These are phyloP conservation scores for Coronaproctus castanopsis DNA, from an alignment of 2,888 invertebrate species.

Conservation along the genomic window DNA sequence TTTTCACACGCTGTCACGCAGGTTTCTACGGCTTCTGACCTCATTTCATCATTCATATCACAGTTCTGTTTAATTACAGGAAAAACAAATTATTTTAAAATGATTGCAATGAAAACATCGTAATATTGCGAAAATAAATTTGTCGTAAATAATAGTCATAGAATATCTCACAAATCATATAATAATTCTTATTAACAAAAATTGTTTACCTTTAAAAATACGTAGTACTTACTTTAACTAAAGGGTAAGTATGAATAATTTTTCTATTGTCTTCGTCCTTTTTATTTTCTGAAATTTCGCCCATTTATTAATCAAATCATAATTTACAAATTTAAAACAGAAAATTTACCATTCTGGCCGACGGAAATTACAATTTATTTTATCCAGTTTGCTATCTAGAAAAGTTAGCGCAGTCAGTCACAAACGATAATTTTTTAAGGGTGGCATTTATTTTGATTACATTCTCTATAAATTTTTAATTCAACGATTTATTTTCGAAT, in stretches of 20 bases:
- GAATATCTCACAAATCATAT: too few species aligned
- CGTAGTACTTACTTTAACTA: constrained; percentile 62
- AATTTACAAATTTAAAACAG: background rate
- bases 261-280: constrained; percentile 35
- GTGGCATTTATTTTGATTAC: too few species aligned
- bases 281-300: constrained; percentile 11
- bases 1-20: constrained; percentile 89
- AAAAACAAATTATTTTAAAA: constrained; percentile 18
- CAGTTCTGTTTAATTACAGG: constrained; percentile 39
- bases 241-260: constrained; percentile 57
- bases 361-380: too few species aligned
- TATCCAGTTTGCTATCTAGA: too few species aligned
- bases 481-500: too few species aligned
- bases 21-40: constrained; percentile 68
- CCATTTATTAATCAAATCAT: constrained; percentile 3
- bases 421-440: too few species aligned
- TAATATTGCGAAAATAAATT: constrained; percentile 6
- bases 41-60: constrained; percentile 88
- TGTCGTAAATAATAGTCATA: background rate
- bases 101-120: constrained; percentile 13
- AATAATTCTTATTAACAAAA: too few species aligned
- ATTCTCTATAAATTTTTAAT: too few species aligned
- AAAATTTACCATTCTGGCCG: too few species aligned
- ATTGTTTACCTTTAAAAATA: too few species aligned
- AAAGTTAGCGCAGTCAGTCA: too few species aligned